Conservation (phyloP, 2,888 invertebrate species). For the Ophonus ardosiacus region DNA sequence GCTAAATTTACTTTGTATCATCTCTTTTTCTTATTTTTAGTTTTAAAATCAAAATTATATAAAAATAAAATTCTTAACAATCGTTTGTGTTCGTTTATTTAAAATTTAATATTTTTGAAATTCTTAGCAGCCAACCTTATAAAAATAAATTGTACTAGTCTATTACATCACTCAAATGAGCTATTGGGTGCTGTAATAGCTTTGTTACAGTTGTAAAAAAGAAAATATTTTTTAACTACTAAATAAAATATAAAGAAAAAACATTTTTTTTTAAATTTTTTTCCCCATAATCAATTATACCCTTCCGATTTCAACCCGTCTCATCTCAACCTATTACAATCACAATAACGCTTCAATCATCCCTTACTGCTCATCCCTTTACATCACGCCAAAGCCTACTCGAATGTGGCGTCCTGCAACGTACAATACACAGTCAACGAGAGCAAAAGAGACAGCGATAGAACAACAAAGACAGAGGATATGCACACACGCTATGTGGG, state of each 20-base stretch:
- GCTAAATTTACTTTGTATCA: too few species aligned
- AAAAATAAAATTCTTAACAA: too few species aligned
- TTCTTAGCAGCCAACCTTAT: too few species aligned
- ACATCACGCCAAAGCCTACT: neutral
- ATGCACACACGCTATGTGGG: conserved; percentile 42
- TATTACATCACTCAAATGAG: too few species aligned
- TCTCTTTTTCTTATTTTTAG: too few species aligned
- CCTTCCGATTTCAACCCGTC: neutral
- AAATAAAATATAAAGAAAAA: neutral
- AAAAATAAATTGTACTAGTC: too few species aligned
- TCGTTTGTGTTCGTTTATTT: too few species aligned
- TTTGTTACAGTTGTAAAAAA: too few species aligned
- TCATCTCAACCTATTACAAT: neutral
- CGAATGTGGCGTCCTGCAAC: neutral
- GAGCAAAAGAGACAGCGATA: neutral
- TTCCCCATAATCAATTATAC: neutral
- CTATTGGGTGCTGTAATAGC: too few species aligned
- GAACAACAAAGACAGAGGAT: neutral
- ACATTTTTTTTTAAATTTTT: neutral
- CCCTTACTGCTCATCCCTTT: neutral
- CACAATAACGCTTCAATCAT: neutral
- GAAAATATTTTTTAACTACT: too few species aligned
- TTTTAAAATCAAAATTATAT: too few species aligned
- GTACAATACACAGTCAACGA: neutral
- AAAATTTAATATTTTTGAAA: too few species aligned